Evolutionary conservation across 2,797 vertebrate species (phyloP), one percentile per base, ranked within the genome.

Genomic region (Betta splendens): DNA sequence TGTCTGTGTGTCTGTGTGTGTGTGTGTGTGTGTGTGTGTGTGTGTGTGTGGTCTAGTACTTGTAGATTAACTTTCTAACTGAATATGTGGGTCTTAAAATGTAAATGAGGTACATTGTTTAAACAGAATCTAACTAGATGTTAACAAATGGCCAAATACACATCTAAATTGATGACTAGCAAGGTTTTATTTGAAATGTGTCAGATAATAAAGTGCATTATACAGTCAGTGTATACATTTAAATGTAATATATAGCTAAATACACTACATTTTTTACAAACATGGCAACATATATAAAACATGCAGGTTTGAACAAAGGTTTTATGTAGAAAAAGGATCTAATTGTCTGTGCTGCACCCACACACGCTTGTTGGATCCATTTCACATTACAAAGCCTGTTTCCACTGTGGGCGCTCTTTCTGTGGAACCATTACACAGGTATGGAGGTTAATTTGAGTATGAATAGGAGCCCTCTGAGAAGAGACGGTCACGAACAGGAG

Each of bases 341-440:
- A n/a, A 35, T 45, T n/a, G 6, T 44, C 20, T 38, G 25, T 25
- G 18, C 21, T 10, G 50, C 42, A 53, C 22, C 11, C 13, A 17
- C 17, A 54, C 28, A 53, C 13, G 1, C 10, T 44, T 26, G 44
- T 29, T 32, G 1, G 28, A 28, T 72, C 47, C 26, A 53, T 64
- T 73, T 63, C 31, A 61, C 56, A 80, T 72, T 31, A 76, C 66
- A 77, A 72, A 79, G 74, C 49, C 45, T 47, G 35, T 69, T 52
- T 43, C 10, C 28, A 47, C 16, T 72, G 53, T 63, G 54, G 52
- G 39, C 50, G 46, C 57, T 69, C 40, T 69, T 49, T 74, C 39
- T 61, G 56, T 59, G 17, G 33, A 63, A 64, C 64, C 64, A 66
- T 75, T 69, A 69, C 45, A 51, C 63, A 50, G 62, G 53, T 61